Evolutionary conservation across 2,888 invertebrate species (phyloP).

Genomic region (Eupithecia centaureata): DNA sequence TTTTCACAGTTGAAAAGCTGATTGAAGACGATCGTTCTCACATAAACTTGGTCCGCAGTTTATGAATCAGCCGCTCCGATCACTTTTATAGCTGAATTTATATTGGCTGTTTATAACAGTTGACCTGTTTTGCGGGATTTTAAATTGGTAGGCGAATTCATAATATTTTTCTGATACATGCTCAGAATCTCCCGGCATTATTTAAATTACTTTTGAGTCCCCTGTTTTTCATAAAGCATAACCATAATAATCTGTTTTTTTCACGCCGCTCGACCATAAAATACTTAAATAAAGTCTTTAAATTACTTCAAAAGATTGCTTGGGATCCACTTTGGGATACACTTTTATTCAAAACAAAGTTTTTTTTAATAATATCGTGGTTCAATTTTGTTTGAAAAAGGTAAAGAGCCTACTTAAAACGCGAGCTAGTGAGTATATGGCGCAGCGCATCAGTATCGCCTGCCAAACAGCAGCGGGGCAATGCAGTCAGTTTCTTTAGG

Average conservation of each 20-base stretch:
- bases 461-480: too few relatives aligned
- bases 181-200: not conserved
- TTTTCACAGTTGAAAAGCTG: slow-evolving; percentile 1
- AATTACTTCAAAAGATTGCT: not conserved
- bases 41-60: slow-evolving; percentile 3
- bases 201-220: not conserved
- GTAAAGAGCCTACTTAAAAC: too few relatives aligned
- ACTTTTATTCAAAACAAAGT: too few relatives aligned
- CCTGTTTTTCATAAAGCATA: not conserved
- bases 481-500: too few relatives aligned
- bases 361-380: too few relatives aligned
- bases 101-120: slow-evolving; percentile 14
- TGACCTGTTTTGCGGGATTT: slow-evolving; percentile 10
- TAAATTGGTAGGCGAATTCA: slow-evolving; percentile 4
- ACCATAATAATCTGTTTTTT: not conserved
- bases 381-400: too few relatives aligned
- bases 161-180: not conserved
- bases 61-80: slow-evolving; percentile 8
- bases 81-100: slow-evolving; percentile 10
- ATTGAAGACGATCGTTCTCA: not conserved
- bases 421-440: too few relatives aligned
- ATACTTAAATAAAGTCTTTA: not conserved
- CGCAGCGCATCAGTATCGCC: too few relatives aligned
- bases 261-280: not conserved
- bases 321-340: not conserved